Evolutionary conservation across 2,888 invertebrate species (phyloP), one percentile per base, ranked within the genome.

Genomic region (Mimachlamys varia): DNA sequence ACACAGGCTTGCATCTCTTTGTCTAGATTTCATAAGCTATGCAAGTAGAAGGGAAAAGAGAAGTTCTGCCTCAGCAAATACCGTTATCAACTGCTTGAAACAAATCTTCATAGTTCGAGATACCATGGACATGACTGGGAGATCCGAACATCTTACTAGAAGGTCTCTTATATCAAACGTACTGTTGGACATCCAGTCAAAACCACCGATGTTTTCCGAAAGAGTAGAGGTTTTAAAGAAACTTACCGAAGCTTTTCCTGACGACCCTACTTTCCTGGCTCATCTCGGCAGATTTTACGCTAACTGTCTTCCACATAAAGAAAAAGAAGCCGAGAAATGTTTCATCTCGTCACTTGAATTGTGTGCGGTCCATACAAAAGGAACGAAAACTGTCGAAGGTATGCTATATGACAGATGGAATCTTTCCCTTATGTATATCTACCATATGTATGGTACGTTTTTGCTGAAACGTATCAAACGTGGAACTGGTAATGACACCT

Each of bases 271-370:
- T 62, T 94, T 92, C 88, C 91, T 89, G n/a, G 94, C 94, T 7
- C 94, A 94, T 88, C 92, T 94, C 17, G 94, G 94, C 5, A 90
- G 94, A 17, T 92, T 94, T 89, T 92, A 92, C 88, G 91, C 94
- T 3, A 88, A 92, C 33, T 94, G 93, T 62, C 89, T 93, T 89
- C 94, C 93, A 22, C 92, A 93, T 17, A 91, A 93, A 87, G 93
- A 93, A 38, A 88, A 92, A 0, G 88, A 92, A 50, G 94, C 94
- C 12, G 93, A 93, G 88, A 90, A 90, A 53, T 92, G 92, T 49
- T 93, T 94, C 76, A 50, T 92, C 38, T 91, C 49, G 87, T 93
- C 93, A n/a, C 55, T 92, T 19, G 89, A 89, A 37, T 88, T 93
- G 19, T 93, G 93, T 76, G 88, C 92, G 37, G 88, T 76, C 27